Evolutionary conservation across 2,888 invertebrate species (phyloP).

Genomic region (Drosophila infuscata): DNA sequence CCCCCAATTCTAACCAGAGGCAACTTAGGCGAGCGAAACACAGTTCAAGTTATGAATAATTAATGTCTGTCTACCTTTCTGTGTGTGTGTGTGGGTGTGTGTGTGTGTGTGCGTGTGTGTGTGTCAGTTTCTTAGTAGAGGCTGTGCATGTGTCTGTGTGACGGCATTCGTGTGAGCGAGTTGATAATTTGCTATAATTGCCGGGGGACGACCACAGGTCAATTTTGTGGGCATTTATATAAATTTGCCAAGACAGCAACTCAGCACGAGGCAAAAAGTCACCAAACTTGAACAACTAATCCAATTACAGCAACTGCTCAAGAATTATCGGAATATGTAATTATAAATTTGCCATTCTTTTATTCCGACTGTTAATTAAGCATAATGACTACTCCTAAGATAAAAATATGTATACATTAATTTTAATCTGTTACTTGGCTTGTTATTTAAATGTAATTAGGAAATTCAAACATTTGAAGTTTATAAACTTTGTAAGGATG

Average conservation of each 20-base stretch:
- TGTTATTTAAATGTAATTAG: not conserved
- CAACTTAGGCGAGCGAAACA: conserved; percentile 39
- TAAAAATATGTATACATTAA: not conserved
- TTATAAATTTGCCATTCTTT: not conserved
- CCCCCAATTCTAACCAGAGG: conserved; percentile 5
- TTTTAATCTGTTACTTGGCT: not conserved
- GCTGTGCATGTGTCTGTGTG: conserved; percentile 38
- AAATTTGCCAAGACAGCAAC: conserved; percentile 69
- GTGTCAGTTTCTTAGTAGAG: conserved; percentile 20
- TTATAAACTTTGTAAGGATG: not conserved
- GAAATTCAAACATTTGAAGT: not conserved
- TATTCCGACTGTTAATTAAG: not conserved
- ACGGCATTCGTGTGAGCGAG: conserved; percentile 67
- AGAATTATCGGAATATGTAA: not conserved
- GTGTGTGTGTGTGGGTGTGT: conserved; percentile 30
- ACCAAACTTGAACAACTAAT: conserved; percentile 57
- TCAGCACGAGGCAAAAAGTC: conserved; percentile 49
- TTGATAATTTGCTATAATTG: conserved; percentile 81
- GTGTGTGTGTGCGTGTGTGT: conserved; percentile 11
- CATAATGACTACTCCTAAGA: not conserved
- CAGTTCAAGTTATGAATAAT: conserved; percentile 76
- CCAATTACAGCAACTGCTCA: conserved; percentile 44
- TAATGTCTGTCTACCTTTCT: conserved; percentile 64
- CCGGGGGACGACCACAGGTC: conserved; percentile 75
- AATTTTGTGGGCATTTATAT: conserved; percentile 77